Evolutionary conservation across 1,140 invertebrate genomes (phyloP).

Genomic region (Artemia franciscana): DNA sequence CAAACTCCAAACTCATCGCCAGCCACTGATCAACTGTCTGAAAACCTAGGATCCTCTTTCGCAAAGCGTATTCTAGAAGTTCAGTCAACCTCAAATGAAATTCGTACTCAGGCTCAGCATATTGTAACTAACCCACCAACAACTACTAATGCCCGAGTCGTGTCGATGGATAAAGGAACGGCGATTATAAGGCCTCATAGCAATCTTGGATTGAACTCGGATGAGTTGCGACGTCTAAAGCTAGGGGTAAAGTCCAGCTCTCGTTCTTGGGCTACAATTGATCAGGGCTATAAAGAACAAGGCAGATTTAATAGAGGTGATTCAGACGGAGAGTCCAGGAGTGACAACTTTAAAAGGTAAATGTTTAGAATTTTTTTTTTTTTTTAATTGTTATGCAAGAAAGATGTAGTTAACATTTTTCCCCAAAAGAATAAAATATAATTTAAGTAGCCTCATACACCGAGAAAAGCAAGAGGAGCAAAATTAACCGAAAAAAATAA

Average conservation of each 20-base stretch:
- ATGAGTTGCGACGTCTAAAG: not conserved
- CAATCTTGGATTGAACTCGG: not conserved
- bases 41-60: not conserved
- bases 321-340: no score
- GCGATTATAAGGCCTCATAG: not conserved
- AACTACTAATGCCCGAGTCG: not conserved
- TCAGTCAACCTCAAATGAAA: not conserved
- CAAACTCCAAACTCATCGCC: not conserved
- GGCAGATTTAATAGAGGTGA: not conserved
- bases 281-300: not conserved
- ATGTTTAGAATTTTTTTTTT: no score
- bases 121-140: not conserved
- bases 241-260: not conserved
- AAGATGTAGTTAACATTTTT: no score
- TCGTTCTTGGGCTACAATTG: not conserved
- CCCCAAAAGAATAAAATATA: no score
- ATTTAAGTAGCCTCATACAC: no score
- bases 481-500: no score
- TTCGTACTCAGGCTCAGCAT: not conserved
- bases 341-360: no score
- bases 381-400: no score
- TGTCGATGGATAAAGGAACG: not conserved
- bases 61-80: not conserved
- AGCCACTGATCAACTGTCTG: not conserved
- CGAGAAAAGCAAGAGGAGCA: no score